Base-by-base conservation (phyloP, 2,797 vertebrate species). In the Sebastolobus altivelis region DNA sequence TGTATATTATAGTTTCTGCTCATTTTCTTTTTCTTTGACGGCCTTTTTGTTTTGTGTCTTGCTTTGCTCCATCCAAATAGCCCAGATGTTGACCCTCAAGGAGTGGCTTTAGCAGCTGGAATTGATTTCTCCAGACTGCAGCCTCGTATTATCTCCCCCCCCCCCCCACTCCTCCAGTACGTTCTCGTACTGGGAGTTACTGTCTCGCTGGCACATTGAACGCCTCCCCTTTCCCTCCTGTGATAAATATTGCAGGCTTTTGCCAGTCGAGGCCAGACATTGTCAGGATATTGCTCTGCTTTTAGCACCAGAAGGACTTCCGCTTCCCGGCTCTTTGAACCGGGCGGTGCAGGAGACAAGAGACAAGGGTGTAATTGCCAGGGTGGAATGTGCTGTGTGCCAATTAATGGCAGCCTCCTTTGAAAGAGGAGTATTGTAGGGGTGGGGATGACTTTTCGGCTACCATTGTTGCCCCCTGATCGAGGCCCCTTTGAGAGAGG, bases 241-340 rank as follows among this genome's bases (percentile, higher is more conserved):
- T 93, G 83, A 94, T 94, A 95, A 94, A 95, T 93, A 94, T 92
- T 90, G 84, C 89, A 93, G 89, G 79, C 88, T 87, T 84, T 87
- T 70, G 79, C 89, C 88, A 85, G 85, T 83, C 71, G 81, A 84
- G 89, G 86, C 90, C 88, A 92, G 87, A 90, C 90, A 83, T 85
- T 87, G 91, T 94, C 90, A 93, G 93, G 92, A 94, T 94, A 95
- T 94, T 94, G 92, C 91, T 88, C 72, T 80, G 89, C 89, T 93
- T 95, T 95, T 90, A 94, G 90, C 85, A 87, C 83, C 82, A 86
- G 85, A 82, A 89, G 83, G 86, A 91, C 89, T 93, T 93, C 89
- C 84, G 83, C 79, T 87, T 82, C 84, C 88, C 62, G 5, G 77
- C 81, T 90, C 90, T 93, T 87, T 92, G 86, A 92, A 88, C 80